Percentiles rank a stretch among this genome's conserved stretches.
Conservation (phyloP, 2,797 vertebrate species). For the Gambusia yucatana region DNA sequence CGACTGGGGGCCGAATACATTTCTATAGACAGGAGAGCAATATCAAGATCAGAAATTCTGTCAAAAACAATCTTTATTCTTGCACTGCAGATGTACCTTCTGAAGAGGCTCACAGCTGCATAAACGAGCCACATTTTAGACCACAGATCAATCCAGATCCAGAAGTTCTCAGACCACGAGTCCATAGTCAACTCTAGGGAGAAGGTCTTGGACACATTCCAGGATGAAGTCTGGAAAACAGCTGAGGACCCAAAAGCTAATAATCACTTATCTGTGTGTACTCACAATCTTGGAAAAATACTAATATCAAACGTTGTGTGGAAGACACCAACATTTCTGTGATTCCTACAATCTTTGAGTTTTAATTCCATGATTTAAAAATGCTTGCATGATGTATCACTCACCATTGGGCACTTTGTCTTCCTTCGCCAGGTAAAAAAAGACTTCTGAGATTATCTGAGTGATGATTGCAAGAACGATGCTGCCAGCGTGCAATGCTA, state of each 20-base stretch:
- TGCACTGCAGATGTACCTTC: slow-evolving; percentile 45
- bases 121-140: slow-evolving; percentile 55
- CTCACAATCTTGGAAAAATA: neutral
- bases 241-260: slow-evolving; percentile 34
- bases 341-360: neutral
- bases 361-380: neutral
- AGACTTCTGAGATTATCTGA: slow-evolving; percentile 37
- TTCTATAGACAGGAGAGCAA: slow-evolving; percentile 43
- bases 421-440: slow-evolving; percentile 40
- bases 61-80: neutral
- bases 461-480: slow-evolving; percentile 48
- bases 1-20: slow-evolving; percentile 45
- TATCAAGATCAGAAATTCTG: neutral
- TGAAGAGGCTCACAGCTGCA: slow-evolving; percentile 35
- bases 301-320: slow-evolving; percentile 31
- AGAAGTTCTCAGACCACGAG: slow-evolving; percentile 59
- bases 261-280: neutral
- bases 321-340: neutral
- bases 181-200: slow-evolving; percentile 68
- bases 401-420: slow-evolving; percentile 56
- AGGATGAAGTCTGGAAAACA: slow-evolving; percentile 52
- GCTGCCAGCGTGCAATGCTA: slow-evolving; percentile 25
- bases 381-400: slow-evolving; percentile 8
- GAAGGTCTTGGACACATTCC: slow-evolving; percentile 58
- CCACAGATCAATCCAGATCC: slow-evolving; percentile 63